phyloP scores from a whole-genome alignment of 1,140 invertebrate species.

The Acromyrmex charruanus region DNA sequence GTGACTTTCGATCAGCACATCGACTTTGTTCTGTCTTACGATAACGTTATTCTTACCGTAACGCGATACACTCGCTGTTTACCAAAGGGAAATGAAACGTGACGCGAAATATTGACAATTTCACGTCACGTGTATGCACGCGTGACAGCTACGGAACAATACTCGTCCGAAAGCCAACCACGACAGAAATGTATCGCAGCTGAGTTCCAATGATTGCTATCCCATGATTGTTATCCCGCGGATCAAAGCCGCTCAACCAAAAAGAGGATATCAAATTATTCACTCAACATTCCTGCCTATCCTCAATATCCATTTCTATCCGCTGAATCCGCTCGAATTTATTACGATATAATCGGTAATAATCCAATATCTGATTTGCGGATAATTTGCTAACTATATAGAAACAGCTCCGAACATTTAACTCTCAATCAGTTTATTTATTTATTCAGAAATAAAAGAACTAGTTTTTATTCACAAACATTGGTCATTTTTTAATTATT shows the following conservation, averaged over 20 bases:
- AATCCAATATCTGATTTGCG: background rate
- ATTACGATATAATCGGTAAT: conserved; percentile 3
- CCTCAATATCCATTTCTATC: background rate
- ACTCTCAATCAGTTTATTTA: conserved; percentile 14
- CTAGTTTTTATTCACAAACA: background rate
- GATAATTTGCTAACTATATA: background rate
- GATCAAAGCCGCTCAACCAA: conserved; percentile 19
- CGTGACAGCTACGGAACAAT: conserved; percentile 66
- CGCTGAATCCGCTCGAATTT: background rate
- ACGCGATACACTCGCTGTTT: conserved; percentile 63
- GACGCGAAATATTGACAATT: conserved; percentile 67
- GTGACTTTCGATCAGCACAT: conserved; percentile 30
- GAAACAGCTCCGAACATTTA: background rate
- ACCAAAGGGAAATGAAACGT: conserved; percentile 60
- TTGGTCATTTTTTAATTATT: background rate
- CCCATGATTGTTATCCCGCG: background rate
- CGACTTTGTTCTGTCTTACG: background rate
- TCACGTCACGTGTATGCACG: conserved; percentile 70
- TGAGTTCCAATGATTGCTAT: background rate
- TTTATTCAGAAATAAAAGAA: background rate
- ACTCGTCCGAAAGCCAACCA: conserved; percentile 54
- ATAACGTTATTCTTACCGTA: background rate
- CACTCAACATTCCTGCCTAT: conserved; percentile 23
- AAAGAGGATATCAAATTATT: conserved; percentile 39
- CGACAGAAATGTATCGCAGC: conserved; percentile 47